Evolutionary conservation across 2,888 invertebrate species (phyloP), one percentile per base, ranked within the genome.

Genomic region (Saturnia pavonia): DNA sequence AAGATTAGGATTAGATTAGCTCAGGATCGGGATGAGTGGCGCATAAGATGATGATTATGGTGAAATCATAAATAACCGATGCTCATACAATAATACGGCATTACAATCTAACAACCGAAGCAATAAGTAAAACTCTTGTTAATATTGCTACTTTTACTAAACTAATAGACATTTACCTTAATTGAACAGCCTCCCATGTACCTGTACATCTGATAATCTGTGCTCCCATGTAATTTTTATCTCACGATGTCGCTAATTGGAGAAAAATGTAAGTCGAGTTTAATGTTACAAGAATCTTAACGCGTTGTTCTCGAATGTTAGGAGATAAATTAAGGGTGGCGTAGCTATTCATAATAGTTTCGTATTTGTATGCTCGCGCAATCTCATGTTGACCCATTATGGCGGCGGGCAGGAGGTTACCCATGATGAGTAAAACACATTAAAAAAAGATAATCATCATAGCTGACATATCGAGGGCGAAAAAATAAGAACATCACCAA

Each of bases 101-200:
- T 54, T 22, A 22, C 11, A n/a, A 22, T 54, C 57, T 27, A 6
- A 14, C 14, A 14, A 27, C 25, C 57, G 27, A 4, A 25, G 2
- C 11, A 11, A 60, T 14, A 60, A 27, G 14, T 14, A 60, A 60
- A 60, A 60, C 57, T 60, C 57, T 2, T 14, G 14, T 2, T 27
- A 60, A 12, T 12, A 27, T 60, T 60, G 14, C 57, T 27, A 25
- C 16, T 2, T 60, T 25, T 60, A 9, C 65, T 9, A 40, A 8
- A 65, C 65, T 19, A 65, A 65, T 40, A n/a, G 40, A 65, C 27
- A n/a, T 65, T 65, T 40, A 65, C 65, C 65, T 65, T 65, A 65
- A 65, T 65, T 65, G 65, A 65, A 40, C 34, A n/a, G 40, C 19
- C 3, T n/a, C n/a, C 65, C 40, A n/a, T n/a, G n/a, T n/a, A n/a